phyloP scores from a whole-genome alignment of 2,888 invertebrate species.

The Anodontia alba region DNA sequence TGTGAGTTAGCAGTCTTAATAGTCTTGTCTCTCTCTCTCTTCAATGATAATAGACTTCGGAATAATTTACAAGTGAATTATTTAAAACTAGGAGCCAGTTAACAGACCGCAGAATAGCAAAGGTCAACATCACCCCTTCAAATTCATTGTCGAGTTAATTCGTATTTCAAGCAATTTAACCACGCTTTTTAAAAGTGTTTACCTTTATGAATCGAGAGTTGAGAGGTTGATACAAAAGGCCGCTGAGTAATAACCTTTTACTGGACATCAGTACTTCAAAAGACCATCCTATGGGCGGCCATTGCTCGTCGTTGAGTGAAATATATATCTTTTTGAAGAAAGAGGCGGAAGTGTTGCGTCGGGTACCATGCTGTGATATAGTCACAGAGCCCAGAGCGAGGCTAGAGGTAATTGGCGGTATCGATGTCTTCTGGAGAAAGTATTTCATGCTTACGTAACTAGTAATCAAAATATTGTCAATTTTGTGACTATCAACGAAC shows the following conservation, averaged over 20 bases:
- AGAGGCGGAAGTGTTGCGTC: not conserved
- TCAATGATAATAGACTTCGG: constrained; percentile 13
- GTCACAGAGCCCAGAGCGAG: not conserved
- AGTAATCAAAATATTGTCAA: not conserved
- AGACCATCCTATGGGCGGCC: constrained; percentile 15
- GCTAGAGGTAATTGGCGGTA: not conserved
- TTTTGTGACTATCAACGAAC: not conserved
- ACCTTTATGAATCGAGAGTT: constrained; percentile 15
- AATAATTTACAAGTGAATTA: constrained; percentile 13
- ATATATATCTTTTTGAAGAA: constrained; percentile 17
- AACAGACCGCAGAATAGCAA: constrained; percentile 7
- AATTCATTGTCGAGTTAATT: constrained; percentile 5
- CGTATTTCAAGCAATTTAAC: constrained; percentile 14
- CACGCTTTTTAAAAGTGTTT: constrained; percentile 17
- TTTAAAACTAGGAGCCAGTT: constrained; percentile 16
- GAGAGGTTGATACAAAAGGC: not conserved
- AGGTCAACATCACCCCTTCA: constrained; percentile 17
- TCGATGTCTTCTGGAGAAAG: not conserved
- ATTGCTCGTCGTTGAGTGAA: not conserved
- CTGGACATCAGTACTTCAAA: constrained; percentile 8
- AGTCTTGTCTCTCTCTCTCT: not conserved
- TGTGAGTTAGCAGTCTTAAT: not conserved
- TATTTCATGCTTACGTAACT: not conserved
- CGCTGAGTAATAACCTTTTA: constrained; percentile 17
- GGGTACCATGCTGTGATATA: not conserved